Evolutionary conservation across 1,140 invertebrate species (phyloP), one percentile per base, ranked within the genome.

Genomic region (Aphidius gifuensis): DNA sequence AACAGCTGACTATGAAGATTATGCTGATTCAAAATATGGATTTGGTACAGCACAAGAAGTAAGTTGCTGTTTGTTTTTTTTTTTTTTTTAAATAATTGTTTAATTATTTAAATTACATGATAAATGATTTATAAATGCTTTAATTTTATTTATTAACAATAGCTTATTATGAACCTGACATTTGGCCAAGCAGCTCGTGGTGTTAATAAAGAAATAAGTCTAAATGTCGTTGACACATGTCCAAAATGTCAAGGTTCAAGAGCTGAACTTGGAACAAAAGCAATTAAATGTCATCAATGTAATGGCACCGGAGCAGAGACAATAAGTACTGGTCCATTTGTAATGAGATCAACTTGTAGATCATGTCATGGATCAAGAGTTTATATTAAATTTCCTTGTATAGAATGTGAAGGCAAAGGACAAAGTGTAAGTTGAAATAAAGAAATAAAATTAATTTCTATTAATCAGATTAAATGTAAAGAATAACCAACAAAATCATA

Each of bases 301-400:
- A 95, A 97, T 84, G 98, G 97, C n/a, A 95, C 95, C 23, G 97
- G 97, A 59, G 94, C 96, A 89, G 95, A 95, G 78, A 94, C 91
- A 38, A 89, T 94, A 57, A 89, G 87, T 11, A 92, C 90, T 64
- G 92, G 97, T 43, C 96, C 96, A 47, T 99, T 99, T 83, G 89
- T 99, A 16, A 98, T 99, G 94, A 86, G 95, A 57, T 92, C 92
- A 8, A 98, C 97, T 0, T 99, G 98, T 79, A 84, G 95, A 65
- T 88, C 90, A 68, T 99, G 98, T 80, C 87, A 93, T 71, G 98
- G 98, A 5, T 89, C 88, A 1, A 85, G 90, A 59, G 86, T 92
- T 74, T 85, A 90, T 66, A 98, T 98, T 63, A 94, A 93, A 74
- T 88, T 88, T 77, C 96, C 96, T 1, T 99, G 98, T 79, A 73